Evolutionary conservation across 2,113 vertebrate species (phyloP), one percentile per base, ranked within the genome.

Genomic region (Hemichromis elongatus): DNA sequence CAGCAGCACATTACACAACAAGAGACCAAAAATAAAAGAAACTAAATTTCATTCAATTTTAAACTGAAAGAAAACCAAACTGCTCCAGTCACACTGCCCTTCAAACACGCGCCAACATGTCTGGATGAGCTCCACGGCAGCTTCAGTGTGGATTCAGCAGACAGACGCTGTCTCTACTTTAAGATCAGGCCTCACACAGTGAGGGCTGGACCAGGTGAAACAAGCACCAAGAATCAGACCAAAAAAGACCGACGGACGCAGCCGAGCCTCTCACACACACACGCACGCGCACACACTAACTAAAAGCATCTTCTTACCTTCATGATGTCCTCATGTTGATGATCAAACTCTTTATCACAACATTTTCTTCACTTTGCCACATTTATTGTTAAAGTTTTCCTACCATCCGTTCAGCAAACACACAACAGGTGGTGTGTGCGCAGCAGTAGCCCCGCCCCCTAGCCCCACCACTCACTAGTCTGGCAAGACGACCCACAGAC

Each of bases 241-340:
- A 21, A 24, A 21, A 40, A 5, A 3, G 30, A 45, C 3, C 0
- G n/a, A 68, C 9, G 13, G 37, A 68, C 5, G 14, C 7, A 21
- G 19, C 21, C 21, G 11, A 42, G 37, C 35, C 47, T 5, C 18
- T 3, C 33, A 33, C 30, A 33, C 30, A 6, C 30, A 33, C 33
- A 33, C 33, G 7, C 8, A 30, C 55, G 28, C 6, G 14, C 53
- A 24, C 53, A 5, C 1, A 19, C 45, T 7, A 35, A 35, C 33
- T 5, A 18, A 55, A 7, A 18, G n/a, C 37, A 80, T 10, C 24
- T 80, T 80, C 40, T 80, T 33, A 47, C 40, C 55, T 80, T 59
- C 0, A 0, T 24, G 0, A n/a, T 0, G 30, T 77, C 52, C 24
- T 79, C 14, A 42, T n/a, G 5, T 18, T 42, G 11, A 68, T 68